Base-by-base conservation (phyloP, 1,140 invertebrate species). In the Leucophenga varia region DNA sequence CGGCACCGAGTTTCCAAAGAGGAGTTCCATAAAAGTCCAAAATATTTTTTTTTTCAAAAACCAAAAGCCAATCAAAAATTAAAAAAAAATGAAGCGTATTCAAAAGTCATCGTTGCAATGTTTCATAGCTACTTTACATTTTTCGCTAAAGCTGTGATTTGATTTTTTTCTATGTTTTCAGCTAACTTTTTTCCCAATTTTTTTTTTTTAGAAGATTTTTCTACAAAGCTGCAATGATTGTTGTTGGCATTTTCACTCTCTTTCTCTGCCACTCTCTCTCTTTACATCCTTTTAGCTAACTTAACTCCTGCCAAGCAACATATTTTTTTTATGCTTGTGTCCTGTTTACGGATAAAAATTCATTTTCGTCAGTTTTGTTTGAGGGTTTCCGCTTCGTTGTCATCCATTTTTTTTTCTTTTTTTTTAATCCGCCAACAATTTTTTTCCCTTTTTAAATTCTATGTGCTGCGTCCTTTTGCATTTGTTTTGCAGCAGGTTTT, bases 341-440 rank as follows among this genome's bases (percentile, higher is more conserved):
- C 64, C 64, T 60, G 59, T 67, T 67, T 68, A 64, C 52, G 64
- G 64, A 67, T 67, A 64, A 64, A 68, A 67, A 64, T 67, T 64
- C 64, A 64, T n/a, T 67, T 67, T 67, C 59, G 64, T 68, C 64
- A 68, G 42, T 60, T 35, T 35, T 35, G 32, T 35, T 35, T 35
- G 32, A 43, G 59, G 59, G 64, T 58, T 68, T 64, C 55, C 56
- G 59, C 40, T 35, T 46, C 45, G 39, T 53, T 49, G 18, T 46
- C 21, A 44, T 44, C 35, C 40, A 25, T 50, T 43, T 44, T 20
- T 31, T 35, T 20, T 22, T 19, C 43, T 19, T 31, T 45, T 28
- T 49, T 45, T 45, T 45, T 38, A 5, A 25, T 10, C 10, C 22
- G 30, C 25, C 36, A 40, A 21, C 16, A 34, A 38, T 38, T 39